phyloP scores from a whole-genome alignment of 2,113 vertebrate species.

The Lophotis ruficrista region DNA sequence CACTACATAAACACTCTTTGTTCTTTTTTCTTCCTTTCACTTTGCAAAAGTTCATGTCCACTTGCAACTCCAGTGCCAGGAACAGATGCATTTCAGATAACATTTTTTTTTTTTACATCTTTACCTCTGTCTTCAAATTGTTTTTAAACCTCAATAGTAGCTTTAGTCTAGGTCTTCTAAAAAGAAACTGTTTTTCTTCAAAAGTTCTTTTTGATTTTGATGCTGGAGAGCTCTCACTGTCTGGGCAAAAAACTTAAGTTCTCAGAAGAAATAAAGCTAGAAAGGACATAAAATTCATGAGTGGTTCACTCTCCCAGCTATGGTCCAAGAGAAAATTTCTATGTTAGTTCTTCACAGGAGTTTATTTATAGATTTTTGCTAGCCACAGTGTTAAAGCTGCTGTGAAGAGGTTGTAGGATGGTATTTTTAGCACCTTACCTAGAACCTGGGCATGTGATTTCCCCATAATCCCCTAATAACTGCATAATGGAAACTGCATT shows the following conservation, averaged over 20 bases:
- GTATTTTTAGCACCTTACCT: background rate
- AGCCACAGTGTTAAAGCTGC: background rate
- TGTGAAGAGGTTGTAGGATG: background rate
- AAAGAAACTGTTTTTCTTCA: background rate
- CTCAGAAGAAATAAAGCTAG: background rate
- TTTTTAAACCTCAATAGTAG: background rate
- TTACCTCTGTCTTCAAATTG: background rate
- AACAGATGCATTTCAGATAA: background rate
- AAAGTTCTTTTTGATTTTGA: background rate
- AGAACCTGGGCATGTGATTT: background rate
- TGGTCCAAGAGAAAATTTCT: background rate
- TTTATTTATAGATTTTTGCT: background rate
- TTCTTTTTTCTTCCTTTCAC: background rate
- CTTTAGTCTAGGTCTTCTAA: background rate
- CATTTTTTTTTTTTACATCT: background rate
- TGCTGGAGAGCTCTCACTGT: background rate
- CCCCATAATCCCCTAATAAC: background rate
- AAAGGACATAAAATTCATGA: background rate
- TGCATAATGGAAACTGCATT: background rate
- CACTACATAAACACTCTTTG: background rate
- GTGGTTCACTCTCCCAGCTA: background rate
- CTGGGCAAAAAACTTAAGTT: background rate
- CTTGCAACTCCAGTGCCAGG: background rate
- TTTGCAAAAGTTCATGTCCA: background rate
- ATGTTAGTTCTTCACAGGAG: background rate